phyloP scores from a whole-genome alignment of 2,888 invertebrate species.

The Sisyra terminalis region DNA sequence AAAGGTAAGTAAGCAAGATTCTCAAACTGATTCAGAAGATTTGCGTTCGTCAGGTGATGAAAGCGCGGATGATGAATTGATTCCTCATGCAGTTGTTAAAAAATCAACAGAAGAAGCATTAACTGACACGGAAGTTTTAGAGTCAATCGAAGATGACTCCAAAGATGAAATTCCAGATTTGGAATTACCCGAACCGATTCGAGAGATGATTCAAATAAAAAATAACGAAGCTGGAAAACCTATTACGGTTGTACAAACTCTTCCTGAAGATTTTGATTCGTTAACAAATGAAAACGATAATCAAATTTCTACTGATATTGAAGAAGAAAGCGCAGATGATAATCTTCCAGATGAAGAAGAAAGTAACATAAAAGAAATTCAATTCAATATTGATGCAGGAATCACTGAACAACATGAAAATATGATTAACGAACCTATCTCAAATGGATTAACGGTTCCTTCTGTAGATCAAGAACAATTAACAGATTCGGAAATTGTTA shows the following conservation, averaged over 20 bases:
- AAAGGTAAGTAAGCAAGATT: conserved; percentile 14
- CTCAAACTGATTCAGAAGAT: conserved; percentile 30
- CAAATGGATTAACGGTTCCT: conserved; percentile 6
- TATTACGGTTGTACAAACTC: conserved; percentile 28
- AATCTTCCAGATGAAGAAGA: conserved; percentile 14
- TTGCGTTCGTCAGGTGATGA: conserved; percentile 23
- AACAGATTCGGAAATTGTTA: conserved; percentile 19
- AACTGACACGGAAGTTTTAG: conserved; percentile 25
- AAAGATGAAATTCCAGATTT: conserved; percentile 14
- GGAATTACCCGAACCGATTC: conserved; percentile 9
- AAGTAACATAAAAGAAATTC: background rate
- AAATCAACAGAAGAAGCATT: conserved; percentile 14
- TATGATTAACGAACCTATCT: conserved; percentile 2
- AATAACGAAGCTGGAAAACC: conserved; percentile 25
- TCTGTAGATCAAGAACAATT: conserved; percentile 10
- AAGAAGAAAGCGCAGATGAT: conserved; percentile 23
- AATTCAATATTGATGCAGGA: background rate
- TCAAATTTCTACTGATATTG: conserved; percentile 21
- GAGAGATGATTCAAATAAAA: conserved; percentile 11
- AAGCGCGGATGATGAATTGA: conserved; percentile 17
- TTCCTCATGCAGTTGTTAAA: conserved; percentile 22
- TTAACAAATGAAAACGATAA: conserved; percentile 18
- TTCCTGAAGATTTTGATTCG: conserved; percentile 24
- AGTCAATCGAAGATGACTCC: conserved; percentile 12
- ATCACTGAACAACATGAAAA: conserved; percentile 5